Evolutionary conservation across 2,113 vertebrate genomes (phyloP).

Genomic region (Syngnathus typhle): DNA sequence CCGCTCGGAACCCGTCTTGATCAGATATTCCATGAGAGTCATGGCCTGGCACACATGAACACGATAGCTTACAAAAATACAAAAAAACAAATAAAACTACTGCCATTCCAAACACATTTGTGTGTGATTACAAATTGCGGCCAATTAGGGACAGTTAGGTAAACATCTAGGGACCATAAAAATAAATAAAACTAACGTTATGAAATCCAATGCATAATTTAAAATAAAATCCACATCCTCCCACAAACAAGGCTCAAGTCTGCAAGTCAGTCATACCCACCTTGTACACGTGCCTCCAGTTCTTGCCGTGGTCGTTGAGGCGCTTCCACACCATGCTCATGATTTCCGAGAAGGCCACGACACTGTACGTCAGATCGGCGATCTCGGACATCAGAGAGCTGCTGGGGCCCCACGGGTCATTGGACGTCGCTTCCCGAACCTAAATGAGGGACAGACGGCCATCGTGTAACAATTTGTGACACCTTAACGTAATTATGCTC

Average conservation of each 20-base stretch:
- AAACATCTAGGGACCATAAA: too few species aligned
- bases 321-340: conserved; percentile 94
- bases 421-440: conserved; percentile 84
- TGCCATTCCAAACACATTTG: too few species aligned
- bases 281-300: conserved; percentile 92
- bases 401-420: conserved; percentile 87
- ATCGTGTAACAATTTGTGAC: background rate
- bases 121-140: too few species aligned
- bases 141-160: too few species aligned
- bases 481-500: conserved; percentile 8
- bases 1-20: conserved; percentile 89
- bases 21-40: conserved; percentile 92
- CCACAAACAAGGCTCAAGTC: background rate
- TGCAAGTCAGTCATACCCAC: conserved; percentile 47
- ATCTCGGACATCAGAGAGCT: conserved; percentile 91
- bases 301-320: conserved; percentile 88
- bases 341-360: conserved; percentile 88
- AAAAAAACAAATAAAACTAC: too few species aligned
- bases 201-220: too few species aligned
- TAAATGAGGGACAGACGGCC: conserved; percentile 22
- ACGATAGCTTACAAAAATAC: background rate
- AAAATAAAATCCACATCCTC: too few species aligned
- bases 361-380: conserved; percentile 87
- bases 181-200: too few species aligned
- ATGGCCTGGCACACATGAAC: conserved; percentile 72